A percentile compares a stretch with the other conserved stretches of the same genome.
Conservation (phyloP, 2,113 vertebrate genomes). For the Psittacula cyanocephala region DNA sequence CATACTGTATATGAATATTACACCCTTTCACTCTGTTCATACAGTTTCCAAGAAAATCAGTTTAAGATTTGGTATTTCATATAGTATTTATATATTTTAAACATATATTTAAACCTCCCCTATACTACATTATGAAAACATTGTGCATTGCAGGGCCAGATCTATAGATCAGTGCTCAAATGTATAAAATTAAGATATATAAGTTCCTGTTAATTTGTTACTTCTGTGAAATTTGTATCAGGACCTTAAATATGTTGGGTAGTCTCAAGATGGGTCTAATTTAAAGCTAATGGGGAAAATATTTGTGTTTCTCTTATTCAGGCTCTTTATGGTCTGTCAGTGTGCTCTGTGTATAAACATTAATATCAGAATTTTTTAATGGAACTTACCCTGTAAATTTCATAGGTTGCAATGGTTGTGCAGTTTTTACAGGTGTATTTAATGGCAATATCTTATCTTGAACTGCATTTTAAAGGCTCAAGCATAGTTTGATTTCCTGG, state of each 20-base stretch:
- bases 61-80: neutral
- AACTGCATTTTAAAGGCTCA: conserved; percentile 11
- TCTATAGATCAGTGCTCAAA: neutral
- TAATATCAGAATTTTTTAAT: neutral
- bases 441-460: conserved; percentile 23
- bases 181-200: neutral
- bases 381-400: neutral
- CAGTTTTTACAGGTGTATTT: conserved; percentile 31
- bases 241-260: neutral
- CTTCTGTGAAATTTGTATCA: neutral
- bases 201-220: neutral
- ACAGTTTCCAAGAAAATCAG: neutral
- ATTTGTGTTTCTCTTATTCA: neutral
- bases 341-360: neutral
- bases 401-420: neutral
- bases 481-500: conserved; percentile 3
- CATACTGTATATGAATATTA: neutral
- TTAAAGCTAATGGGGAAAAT: neutral
- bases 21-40: neutral
- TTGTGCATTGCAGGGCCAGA: neutral
- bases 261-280: neutral
- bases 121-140: neutral
- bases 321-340: neutral
- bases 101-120: neutral
- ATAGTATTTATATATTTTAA: neutral